phyloP scores from a whole-genome alignment of 2,888 invertebrate genomes.

The Allolobophora icterica region DNA sequence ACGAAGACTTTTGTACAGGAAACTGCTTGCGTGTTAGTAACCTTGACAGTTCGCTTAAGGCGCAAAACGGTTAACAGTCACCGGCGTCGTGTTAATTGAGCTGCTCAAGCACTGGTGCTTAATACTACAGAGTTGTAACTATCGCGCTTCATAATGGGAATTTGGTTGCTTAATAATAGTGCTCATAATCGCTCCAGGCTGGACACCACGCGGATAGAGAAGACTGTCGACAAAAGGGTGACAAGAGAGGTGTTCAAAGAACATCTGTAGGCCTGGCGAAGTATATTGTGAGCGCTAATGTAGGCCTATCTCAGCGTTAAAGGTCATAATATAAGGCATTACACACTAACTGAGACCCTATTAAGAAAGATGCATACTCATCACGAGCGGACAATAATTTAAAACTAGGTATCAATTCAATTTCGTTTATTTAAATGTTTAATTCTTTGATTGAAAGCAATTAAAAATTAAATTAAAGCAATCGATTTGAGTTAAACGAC shows the following conservation, averaged over 20 bases:
- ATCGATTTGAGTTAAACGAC: no score
- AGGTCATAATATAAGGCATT: not conserved
- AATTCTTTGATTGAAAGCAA: no score
- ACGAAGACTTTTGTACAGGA: not conserved
- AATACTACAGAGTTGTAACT: not conserved
- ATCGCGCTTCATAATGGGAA: not conserved
- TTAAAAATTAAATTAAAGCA: no score
- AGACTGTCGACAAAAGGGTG: not conserved
- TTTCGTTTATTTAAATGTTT: no score
- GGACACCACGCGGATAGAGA: not conserved
- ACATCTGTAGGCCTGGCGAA: not conserved
- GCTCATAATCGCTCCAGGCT: not conserved
- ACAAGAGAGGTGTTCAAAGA: not conserved
- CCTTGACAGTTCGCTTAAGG: not conserved
- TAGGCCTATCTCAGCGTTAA: not conserved
- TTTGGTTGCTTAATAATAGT: not conserved
- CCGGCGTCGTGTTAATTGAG: not conserved
- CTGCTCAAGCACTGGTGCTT: not conserved
- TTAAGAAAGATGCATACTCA: no score
- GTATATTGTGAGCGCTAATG: not conserved
- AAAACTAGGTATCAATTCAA: no score
- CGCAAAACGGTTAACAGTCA: not conserved
- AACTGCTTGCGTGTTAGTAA: not conserved
- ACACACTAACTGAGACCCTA: no score
- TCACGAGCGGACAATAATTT: no score